phyloP scores from a whole-genome alignment of 2,113 vertebrate species.

The Halichoerus grypus region DNA sequence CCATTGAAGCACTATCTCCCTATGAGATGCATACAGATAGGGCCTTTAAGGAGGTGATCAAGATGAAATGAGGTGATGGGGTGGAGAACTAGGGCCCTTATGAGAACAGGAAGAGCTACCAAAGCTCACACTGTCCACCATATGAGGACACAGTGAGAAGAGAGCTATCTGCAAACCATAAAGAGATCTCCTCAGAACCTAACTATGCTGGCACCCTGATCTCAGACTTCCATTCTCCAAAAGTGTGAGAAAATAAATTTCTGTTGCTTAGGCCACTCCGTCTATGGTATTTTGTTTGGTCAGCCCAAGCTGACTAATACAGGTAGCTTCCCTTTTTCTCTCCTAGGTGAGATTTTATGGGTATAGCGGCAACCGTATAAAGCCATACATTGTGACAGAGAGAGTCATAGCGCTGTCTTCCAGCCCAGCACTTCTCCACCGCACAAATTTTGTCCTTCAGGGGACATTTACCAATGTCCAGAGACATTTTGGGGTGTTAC shows the following conservation, averaged over 20 bases:
- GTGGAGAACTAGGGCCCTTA: not conserved
- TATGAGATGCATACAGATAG: not conserved
- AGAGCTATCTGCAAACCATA: not conserved
- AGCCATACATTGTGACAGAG: not conserved
- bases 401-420: not conserved
- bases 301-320: not conserved
- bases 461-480: not conserved
- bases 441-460: not conserved
- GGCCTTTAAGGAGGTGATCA: not conserved
- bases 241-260: not conserved
- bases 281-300: not conserved
- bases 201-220: not conserved
- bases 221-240: not conserved
- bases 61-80: not conserved
- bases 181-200: not conserved
- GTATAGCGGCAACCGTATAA: constrained; percentile 1
- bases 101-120: not conserved
- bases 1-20: not conserved
- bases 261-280: not conserved
- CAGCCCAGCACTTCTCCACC: not conserved
- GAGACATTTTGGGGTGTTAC: not conserved
- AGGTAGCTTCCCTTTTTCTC: not conserved
- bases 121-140: not conserved
- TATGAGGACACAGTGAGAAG: not conserved
- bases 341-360: not conserved